phyloP scores from a whole-genome alignment of 1,140 invertebrate species.

The Drosophila subobscura region DNA sequence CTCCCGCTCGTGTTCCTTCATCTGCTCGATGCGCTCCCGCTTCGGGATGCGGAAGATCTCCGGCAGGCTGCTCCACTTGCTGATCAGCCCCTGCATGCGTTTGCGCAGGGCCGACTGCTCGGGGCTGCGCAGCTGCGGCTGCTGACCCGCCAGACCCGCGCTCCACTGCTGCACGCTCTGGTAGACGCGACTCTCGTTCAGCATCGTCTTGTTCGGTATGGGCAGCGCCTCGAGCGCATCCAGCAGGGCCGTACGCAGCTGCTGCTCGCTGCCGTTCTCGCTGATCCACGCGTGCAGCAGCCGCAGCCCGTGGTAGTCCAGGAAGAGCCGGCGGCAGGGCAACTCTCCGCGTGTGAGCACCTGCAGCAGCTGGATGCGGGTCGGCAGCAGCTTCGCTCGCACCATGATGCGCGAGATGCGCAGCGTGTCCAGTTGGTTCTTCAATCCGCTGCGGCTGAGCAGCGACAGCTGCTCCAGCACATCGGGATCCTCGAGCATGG shows the following conservation, averaged over 20 bases:
- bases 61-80: constrained; percentile 76
- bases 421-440: constrained; percentile 94
- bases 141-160: constrained; percentile 78
- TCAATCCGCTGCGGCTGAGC: constrained; percentile 89
- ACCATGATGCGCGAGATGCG: constrained; percentile 95
- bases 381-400: constrained; percentile 91
- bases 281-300: constrained; percentile 96
- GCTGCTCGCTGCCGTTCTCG: constrained; percentile 84
- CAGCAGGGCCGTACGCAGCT: constrained; percentile 89
- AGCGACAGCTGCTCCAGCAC: constrained; percentile 92
- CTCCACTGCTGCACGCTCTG: constrained; percentile 93
- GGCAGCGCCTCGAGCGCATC: constrained; percentile 92
- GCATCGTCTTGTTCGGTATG: constrained; percentile 95
- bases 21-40: constrained; percentile 95
- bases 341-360: constrained; percentile 90
- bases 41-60: constrained; percentile 96
- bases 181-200: constrained; percentile 95
- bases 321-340: constrained; percentile 93
- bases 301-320: constrained; percentile 96
- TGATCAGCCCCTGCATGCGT: constrained; percentile 32
- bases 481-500: constrained; percentile 84
- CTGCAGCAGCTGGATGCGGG: constrained; percentile 88
- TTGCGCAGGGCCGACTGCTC: neutral
- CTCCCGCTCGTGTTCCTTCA: constrained; percentile 96
- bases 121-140: constrained; percentile 1